A percentile compares a stretch with the other conserved stretches of the same genome.
Evolutionary conservation across 2,888 invertebrate species (phyloP).

Genomic region (Melipona beecheii): DNA sequence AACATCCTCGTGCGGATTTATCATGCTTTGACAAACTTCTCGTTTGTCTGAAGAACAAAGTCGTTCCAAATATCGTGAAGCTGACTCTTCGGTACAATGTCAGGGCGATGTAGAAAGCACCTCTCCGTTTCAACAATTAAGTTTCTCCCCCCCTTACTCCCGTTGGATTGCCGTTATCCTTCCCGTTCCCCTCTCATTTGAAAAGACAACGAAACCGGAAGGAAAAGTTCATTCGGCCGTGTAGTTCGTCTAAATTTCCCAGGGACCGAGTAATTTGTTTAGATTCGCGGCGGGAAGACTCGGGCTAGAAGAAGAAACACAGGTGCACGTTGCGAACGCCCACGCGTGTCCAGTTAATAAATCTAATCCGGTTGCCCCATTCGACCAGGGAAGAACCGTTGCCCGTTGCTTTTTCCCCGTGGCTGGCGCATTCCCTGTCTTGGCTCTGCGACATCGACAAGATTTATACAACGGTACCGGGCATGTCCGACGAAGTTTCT

Average conservation of each 20-base stretch:
- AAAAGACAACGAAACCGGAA: background rate
- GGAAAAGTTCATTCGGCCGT: background rate
- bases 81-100: background rate
- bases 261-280: slow-evolving; percentile 38
- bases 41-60: background rate
- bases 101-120: background rate
- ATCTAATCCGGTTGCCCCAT: slow-evolving; percentile 22
- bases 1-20: too few species aligned
- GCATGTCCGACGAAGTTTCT: background rate
- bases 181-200: background rate
- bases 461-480: background rate
- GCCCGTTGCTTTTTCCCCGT: slow-evolving; percentile 13
- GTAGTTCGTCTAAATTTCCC: slow-evolving; percentile 37
- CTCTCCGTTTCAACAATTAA: slow-evolving; percentile 7
- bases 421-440: background rate
- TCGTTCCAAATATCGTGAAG: background rate
- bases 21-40: background rate
- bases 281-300: background rate
- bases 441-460: slow-evolving; percentile 2
- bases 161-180: background rate
- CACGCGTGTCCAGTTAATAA: slow-evolving; percentile 23
- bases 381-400: slow-evolving; percentile 16
- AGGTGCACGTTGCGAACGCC: background rate
- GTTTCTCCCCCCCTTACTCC: background rate
- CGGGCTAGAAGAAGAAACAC: slow-evolving; percentile 17